A percentile compares a stretch with the other conserved stretches of the same genome.
Evolutionary conservation across 2,797 vertebrate species (phyloP).

Genomic region (Phataginus tricuspis): DNA sequence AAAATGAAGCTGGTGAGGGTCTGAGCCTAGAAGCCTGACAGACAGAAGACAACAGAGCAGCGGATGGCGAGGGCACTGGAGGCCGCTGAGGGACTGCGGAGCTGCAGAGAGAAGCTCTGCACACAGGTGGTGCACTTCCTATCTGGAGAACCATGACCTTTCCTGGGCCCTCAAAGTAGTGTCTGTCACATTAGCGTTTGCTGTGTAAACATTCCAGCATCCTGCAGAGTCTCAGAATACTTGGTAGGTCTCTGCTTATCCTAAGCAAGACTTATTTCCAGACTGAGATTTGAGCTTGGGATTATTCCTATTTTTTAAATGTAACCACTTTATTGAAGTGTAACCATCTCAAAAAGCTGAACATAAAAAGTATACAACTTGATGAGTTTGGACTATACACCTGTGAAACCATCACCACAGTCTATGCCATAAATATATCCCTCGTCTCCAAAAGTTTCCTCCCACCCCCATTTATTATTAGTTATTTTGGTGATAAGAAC

Average conservation of each 20-base stretch:
- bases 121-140: not conserved
- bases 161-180: not conserved
- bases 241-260: not conserved
- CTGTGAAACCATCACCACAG: not conserved
- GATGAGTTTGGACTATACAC: not conserved
- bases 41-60: not conserved
- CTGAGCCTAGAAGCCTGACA: not conserved
- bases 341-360: not conserved
- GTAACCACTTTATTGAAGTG: not conserved
- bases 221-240: not conserved
- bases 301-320: not conserved
- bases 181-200: not conserved
- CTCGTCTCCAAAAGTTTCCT: not conserved
- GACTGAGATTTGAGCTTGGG: not conserved
- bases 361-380: not conserved
- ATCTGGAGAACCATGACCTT: not conserved
- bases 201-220: not conserved
- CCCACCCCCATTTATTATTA: not conserved
- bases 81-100: not conserved
- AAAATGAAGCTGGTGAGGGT: not conserved
- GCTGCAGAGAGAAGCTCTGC: not conserved
- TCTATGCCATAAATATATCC: not conserved
- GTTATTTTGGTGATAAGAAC: not conserved
- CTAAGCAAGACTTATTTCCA: not conserved
- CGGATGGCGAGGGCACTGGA: rapidly evolving